Base-by-base conservation (phyloP, 2,888 invertebrate genomes). In the Miltochrista miniata region DNA sequence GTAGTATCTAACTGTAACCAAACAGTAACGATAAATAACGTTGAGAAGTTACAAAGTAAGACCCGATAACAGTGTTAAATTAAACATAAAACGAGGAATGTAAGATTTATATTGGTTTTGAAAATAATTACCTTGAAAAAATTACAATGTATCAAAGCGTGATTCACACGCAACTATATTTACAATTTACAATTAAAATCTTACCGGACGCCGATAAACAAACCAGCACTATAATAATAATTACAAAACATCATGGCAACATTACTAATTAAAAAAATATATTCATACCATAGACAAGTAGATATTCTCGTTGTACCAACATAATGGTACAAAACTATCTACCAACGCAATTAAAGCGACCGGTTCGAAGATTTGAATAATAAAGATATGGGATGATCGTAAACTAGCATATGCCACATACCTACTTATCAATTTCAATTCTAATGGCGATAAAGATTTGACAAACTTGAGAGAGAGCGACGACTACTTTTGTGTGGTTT, bases 371-470 rank as follows among this genome's bases (percentile, higher is more conserved):
- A 84, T 83, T 83, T 79, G 68, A 82, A 85, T 86, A 87, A 86
- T 87, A 88, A 85, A 89, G 87, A 89, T 88, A 88, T 70, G 79
- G 76, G 63, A n/a, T 74, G 68, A 68, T 76, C 77, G 83, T 87
- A 87, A 88, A 89, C 83, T 81, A 84, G 82, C 88, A 88, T 88
- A 90, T 78, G 80, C 83, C 87, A 90, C 89, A 83, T 87, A 83
- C 83, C 83, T 83, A 83, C 85, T 87, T 88, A 84, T 83, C 84
- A 79, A 83, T 82, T 83, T 84, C 82, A 87, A 85, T 85, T 83
- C 81, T 83, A 83, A 78, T 81, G 71, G 70, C 59, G 69, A 58
- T 70, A 76, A 47, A 79, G 86, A 85, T 61, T 68, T 69, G 47
- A 51, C 33, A 49, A 45, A 46, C 13, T 34, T 10, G 36, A 44